Percentiles rank a stretch among this genome's conserved stretches.
phyloP scores from a whole-genome alignment of 2,888 invertebrate genomes.

The Apodemia duryi region DNA sequence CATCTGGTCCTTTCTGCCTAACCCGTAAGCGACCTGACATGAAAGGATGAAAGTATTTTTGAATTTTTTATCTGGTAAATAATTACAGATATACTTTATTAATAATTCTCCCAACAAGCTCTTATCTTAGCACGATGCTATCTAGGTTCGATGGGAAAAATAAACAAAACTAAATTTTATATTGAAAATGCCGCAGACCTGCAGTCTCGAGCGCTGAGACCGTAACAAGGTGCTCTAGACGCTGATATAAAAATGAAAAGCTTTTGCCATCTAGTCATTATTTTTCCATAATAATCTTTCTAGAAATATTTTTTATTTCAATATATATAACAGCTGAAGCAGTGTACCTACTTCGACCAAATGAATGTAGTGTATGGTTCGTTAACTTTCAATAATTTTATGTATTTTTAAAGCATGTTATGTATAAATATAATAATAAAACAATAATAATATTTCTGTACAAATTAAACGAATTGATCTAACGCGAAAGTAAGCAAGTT shows the following conservation, averaged over 20 bases:
- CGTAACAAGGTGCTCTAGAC: constrained; percentile 3
- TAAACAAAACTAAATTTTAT: background rate
- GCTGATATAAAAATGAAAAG: constrained; percentile 10
- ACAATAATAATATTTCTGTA: too few relatives aligned
- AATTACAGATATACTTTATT: background rate
- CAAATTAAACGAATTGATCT: too few relatives aligned
- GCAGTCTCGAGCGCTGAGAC: background rate
- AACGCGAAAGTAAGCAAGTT: too few relatives aligned
- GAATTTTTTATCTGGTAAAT: too few relatives aligned
- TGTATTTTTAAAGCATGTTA: too few relatives aligned
- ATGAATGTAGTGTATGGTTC: too few relatives aligned
- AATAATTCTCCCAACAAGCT: background rate
- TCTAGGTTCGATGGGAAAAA: constrained; percentile 12
- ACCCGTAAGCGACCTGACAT: too few relatives aligned
- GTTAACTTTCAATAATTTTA: too few relatives aligned
- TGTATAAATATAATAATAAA: too few relatives aligned
- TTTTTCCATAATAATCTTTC: constrained; percentile 4
- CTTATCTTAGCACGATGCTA: background rate
- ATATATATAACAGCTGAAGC: background rate
- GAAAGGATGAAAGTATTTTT: too few relatives aligned
- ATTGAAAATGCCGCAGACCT: constrained; percentile 5
- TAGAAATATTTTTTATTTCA: background rate
- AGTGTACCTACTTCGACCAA: too few relatives aligned
- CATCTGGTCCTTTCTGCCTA: too few relatives aligned
- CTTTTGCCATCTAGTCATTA: background rate